Evolutionary conservation across 2,113 vertebrate genomes (phyloP).

Genomic region (Brachyistius frenatus): DNA sequence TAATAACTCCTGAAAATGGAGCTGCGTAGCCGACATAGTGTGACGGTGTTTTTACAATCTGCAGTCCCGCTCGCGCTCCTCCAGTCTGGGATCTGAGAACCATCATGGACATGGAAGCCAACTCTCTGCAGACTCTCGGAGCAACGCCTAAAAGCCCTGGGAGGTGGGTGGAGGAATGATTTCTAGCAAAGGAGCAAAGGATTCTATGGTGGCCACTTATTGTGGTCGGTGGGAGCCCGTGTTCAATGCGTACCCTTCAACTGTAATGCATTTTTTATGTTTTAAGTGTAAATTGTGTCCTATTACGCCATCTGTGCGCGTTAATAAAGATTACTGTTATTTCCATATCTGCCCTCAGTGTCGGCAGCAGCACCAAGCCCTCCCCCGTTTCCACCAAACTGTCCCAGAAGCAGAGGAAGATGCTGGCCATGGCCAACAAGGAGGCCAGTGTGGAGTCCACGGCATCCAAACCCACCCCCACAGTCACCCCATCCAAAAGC

Average conservation of each 20-base stretch:
- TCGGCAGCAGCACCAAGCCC: conserved; percentile 81
- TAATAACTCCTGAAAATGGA: conserved; percentile 14
- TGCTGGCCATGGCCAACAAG: conserved; percentile 92
- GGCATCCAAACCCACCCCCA: conserved; percentile 71
- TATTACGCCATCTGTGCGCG: background rate
- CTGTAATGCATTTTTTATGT: background rate
- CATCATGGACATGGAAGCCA: conserved; percentile 98
- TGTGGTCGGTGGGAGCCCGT: background rate
- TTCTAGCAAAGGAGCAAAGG: background rate
- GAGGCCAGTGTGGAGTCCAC: conserved; percentile 85
- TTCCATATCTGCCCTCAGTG: conserved; percentile 40
- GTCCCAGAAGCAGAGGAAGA: conserved; percentile 98
- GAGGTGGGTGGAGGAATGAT: conserved; percentile 58
- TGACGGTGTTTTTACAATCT: conserved; percentile 46
- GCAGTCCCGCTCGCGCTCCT: conserved; percentile 85
- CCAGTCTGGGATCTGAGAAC: conserved; percentile 93
- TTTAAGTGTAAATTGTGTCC: background rate
- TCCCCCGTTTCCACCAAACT: conserved; percentile 87
- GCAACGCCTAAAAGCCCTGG: conserved; percentile 87
- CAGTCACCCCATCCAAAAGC: conserved; percentile 82
- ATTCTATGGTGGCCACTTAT: background rate
- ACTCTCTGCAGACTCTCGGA: conserved; percentile 85
- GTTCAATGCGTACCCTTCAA: background rate
- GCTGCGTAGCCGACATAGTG: conserved; percentile 26
- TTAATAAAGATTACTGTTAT: background rate